Evolutionary conservation across 2,797 vertebrate genomes (phyloP), one percentile per base, ranked within the genome.

Genomic region (Lycodopsis pacificus): DNA sequence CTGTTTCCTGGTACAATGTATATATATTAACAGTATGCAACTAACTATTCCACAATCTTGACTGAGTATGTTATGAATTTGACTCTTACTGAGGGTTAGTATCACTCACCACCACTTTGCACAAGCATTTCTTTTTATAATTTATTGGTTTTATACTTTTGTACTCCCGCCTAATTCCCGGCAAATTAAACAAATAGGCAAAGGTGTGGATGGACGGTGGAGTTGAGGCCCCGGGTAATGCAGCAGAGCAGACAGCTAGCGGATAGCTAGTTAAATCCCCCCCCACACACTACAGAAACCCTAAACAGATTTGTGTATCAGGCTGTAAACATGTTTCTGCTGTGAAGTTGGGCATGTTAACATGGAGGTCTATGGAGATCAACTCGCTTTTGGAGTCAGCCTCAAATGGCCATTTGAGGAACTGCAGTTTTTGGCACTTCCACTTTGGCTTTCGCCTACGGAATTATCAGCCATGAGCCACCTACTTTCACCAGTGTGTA

Each of bases 401-500:
- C 32, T 34, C 49, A 48, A 48, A 19, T 48, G 46, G 46, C 46
- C 46, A 20, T 48, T 20, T 19, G 19, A 48, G 46, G 46, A 48
- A 48, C 46, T 48, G 5, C 46, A 48, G 17, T 48, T 48, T 20
- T 48, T 48, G 17, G 7, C 17, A 22, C 48, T 51, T 51, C 10
- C n/a, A 51, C n/a, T 20, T 48, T 20, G 19, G 46, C 46, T 48
- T 20, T 20, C 9, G 46, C 19, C 19, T 19, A 19, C 15, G 46
- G 46, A 10, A 22, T 51, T 4, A 22, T 22, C n/a, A 51, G 49
- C 20, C 49, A 51, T 22, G 48, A 51, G 48, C 48, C 48, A 3
- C 48, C 48, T 51, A 76, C 68, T 64, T 75, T 59, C 44, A 17
- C 65, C 36, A 71, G 13, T 68, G 36, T 65, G 15, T 20, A 49